Base-by-base conservation (phyloP, 1,140 invertebrate genomes). In the Mactra quadrangularis region DNA sequence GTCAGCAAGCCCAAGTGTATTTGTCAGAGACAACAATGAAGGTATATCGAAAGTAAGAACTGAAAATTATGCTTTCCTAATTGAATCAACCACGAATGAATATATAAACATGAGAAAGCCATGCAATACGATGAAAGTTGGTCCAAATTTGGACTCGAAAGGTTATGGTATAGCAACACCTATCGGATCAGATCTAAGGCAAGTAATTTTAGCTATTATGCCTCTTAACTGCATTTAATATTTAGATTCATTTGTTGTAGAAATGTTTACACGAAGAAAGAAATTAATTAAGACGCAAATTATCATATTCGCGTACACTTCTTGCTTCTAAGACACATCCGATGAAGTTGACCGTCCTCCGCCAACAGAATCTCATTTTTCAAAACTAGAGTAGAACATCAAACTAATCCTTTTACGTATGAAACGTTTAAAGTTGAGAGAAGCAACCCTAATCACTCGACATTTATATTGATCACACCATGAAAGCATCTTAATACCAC, bases 31-130 rank as follows among this genome's bases (percentile, higher is more conserved):
- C 11, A 92, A 86, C 38, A 60, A 75, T 6, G 88, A 88, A 7
- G 92, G 91, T 6, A 89, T 92, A 41, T 41, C 62, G 11, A 81
- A 86, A 68, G 91, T 93, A 0, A 78, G 90, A 55, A 55, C 89
- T 94, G 97, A 95, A 50, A 98, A 98, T 92, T 99, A 98, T 92
- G 98, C 98, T 19, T 95, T 98, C 85, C 94, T 99, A 1, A 96
- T 99, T 64, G 98, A 99, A 94, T 98, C 97, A n/a, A 97, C 97
- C 0, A 98, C 97, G 89, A 99, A 98, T 91, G 98, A 99, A 90
- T 99, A 98, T 92, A 96, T 96, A 41, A 99, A 99, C 93, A 96
- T 97, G 89, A 94, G 97, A 74, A 95, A 96, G 87, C 98, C 97
- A 0, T 99, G 98, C 93, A 97, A 99, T 90, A 98, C 98, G 1